Evolutionary conservation across 2,797 vertebrate genomes (phyloP), one percentile per base, ranked within the genome.

Genomic region (Champsocephalus gunnari): DNA sequence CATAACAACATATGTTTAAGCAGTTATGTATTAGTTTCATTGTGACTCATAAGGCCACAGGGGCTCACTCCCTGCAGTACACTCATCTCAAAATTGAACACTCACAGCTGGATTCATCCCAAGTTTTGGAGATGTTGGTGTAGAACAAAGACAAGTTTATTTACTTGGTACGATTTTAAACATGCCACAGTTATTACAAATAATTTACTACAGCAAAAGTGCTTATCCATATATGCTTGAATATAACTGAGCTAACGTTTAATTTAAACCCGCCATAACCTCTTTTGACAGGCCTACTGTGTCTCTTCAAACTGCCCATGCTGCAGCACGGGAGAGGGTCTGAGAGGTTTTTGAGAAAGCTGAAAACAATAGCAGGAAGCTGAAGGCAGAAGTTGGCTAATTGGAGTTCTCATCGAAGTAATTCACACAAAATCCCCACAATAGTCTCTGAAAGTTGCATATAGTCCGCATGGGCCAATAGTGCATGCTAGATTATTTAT

Each of bases 281-380:
- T 38, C 34, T 38, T 38, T 38, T 38, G 34, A 38, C 34, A 38
- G 8, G 34, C 34, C 34, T 38, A 38, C 34, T 38, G 6, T 9
- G 34, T 38, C 34, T 38, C 34, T 38, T 3, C 12, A 9, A n/a
- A 58, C 6, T n/a, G 34, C 6, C 28, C 17, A 8, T 16, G 16
- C 24, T 16, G 28, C 28, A 17, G 50, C 12, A 5, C 24, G 9
- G 13, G 12, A 24, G 14, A 38, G 19, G 1, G 3, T 53, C 53
- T 49, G 41, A 50, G 24, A 72, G 48, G 50, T 44, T 14, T 58
- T 9, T 45, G 61, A 71, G 43, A 72, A 14, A 14, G n/a, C n/a
- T 28, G 28, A 69, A 61, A 74, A 86, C 77, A 83, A 80, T 60
- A 4, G 44, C 53, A 75, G 80, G 77, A 86, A 78, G 59, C 43